Evolutionary conservation across 2,888 invertebrate genomes (phyloP).

Genomic region (Phaonia tiefii): DNA sequence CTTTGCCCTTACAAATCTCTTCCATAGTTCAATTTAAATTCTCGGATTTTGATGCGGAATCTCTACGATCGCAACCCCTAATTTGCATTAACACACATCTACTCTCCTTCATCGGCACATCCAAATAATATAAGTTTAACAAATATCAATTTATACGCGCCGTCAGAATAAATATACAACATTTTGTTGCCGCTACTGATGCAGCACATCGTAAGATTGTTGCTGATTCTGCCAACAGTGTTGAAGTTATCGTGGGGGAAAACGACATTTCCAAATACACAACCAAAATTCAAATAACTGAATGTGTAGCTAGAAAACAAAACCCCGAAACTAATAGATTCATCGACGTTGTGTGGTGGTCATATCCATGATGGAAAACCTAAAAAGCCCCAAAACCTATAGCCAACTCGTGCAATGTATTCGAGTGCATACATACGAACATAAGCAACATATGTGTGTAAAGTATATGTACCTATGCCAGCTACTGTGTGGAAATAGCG

Average conservation of each 20-base stretch:
- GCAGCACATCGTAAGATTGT: not conserved
- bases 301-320: not conserved
- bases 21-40: too few relatives aligned
- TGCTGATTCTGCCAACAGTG: not conserved
- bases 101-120: too few relatives aligned
- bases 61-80: too few relatives aligned
- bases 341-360: conserved; percentile 15
- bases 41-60: too few relatives aligned
- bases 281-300: conserved; percentile 28
- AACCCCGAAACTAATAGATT: conserved; percentile 39
- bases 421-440: not conserved
- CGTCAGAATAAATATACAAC: conserved; percentile 37
- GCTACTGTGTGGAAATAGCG: conserved; percentile 7
- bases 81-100: too few relatives aligned
- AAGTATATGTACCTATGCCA: conserved; percentile 1
- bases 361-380: conserved; percentile 30
- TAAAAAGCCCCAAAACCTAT: conserved; percentile 24
- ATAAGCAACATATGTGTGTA: conserved; percentile 6
- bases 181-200: not conserved
- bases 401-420: not conserved
- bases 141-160: conserved; percentile 44
- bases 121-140: conserved; percentile 14
- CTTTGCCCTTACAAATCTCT: too few relatives aligned
- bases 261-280: conserved; percentile 1
- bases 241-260: not conserved